Evolutionary conservation across 2,797 vertebrate species (phyloP), one percentile per base, ranked within the genome.

Genomic region (Semaprochilodus insignis): DNA sequence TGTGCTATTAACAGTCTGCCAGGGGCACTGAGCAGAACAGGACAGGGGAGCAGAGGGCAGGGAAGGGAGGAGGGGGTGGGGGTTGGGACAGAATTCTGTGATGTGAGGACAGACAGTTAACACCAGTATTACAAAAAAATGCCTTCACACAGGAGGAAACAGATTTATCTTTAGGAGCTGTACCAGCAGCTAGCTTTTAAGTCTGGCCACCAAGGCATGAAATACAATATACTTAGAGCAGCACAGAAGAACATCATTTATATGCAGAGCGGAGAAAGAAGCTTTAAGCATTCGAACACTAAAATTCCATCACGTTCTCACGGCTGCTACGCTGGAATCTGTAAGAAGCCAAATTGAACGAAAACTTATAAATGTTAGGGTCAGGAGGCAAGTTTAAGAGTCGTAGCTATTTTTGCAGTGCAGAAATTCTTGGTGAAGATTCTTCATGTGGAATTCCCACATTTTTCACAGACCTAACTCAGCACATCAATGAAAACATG

Each of bases 1-100:
- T 73, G 77, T 76, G 79, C 88, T 89, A 91, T 93, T 93, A 91
- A 89, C 80, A 82, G 88, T 80, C 85, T 91, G 92, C 91, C 90
- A 92, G 87, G 84, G 86, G 65, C 76, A 63, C 44, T 75, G 80
- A 75, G 80, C n/a, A 62, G 81, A 54, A 79, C 75, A 78, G 78
- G 54, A 62, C 78, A 66, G 48, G 8, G 67, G 78, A 48, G 74
- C 63, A 82, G 74, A 77, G 80, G 63, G 70, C 79, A 81, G 59
- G 70, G 70, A 21, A 19, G 7, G 17, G 31, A 31, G 27, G 31
- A n/a, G 76, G 25, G 25, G 62, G 44, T 14, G 48, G 25, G 57
- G 40, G 21, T 25, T 34, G 57, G 31, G 59, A 65, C 19, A 40
- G 51, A 66, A 67, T 15, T 17, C 23, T 1, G 16, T 67, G 34